Percentiles rank a stretch among this genome's conserved stretches.
Evolutionary conservation across 2,888 invertebrate genomes (phyloP).

Genomic region (Dinocampus coccinellae): DNA sequence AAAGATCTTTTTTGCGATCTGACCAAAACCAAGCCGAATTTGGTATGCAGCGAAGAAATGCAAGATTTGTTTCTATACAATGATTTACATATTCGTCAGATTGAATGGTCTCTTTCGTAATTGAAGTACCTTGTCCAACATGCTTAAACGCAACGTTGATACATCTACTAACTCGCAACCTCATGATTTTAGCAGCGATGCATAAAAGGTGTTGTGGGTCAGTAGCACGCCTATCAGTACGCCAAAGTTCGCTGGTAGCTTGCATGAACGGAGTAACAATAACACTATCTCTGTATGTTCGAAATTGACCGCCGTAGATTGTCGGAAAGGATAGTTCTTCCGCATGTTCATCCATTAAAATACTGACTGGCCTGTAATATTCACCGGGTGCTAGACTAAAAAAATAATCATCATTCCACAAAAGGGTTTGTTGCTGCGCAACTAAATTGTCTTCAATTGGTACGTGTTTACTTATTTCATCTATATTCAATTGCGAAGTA

Average conservation of each 20-base stretch:
- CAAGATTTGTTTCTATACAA: slow-evolving; percentile 58
- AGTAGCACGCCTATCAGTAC: slow-evolving; percentile 57
- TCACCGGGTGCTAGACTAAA: slow-evolving; percentile 45
- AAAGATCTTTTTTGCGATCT: slow-evolving; percentile 61
- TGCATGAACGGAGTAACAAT: slow-evolving; percentile 40
- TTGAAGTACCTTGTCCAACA: slow-evolving; percentile 51
- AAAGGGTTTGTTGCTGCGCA: slow-evolving; percentile 46
- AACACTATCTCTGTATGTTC: slow-evolving; percentile 34
- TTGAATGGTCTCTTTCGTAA: slow-evolving; percentile 56
- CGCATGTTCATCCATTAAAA: slow-evolving; percentile 63
- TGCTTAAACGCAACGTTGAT: slow-evolving; percentile 51
- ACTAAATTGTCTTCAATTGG: slow-evolving; percentile 40
- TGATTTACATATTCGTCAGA: slow-evolving; percentile 54
- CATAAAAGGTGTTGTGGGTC: slow-evolving; percentile 53
- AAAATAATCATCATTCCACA: slow-evolving; percentile 44
- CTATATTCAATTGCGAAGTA: background rate
- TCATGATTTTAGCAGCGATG: slow-evolving; percentile 52
- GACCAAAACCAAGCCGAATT: slow-evolving; percentile 65
- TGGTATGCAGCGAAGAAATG: slow-evolving; percentile 59
- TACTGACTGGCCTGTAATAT: slow-evolving; percentile 51
- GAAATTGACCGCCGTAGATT: slow-evolving; percentile 40
- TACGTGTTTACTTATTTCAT: slow-evolving; percentile 36
- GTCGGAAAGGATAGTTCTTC: too few species aligned
- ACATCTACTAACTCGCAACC: slow-evolving; percentile 44
- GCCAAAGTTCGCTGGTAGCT: slow-evolving; percentile 45